Base-by-base conservation (phyloP, 2,888 invertebrate genomes). In the Parnassius smintheus region DNA sequence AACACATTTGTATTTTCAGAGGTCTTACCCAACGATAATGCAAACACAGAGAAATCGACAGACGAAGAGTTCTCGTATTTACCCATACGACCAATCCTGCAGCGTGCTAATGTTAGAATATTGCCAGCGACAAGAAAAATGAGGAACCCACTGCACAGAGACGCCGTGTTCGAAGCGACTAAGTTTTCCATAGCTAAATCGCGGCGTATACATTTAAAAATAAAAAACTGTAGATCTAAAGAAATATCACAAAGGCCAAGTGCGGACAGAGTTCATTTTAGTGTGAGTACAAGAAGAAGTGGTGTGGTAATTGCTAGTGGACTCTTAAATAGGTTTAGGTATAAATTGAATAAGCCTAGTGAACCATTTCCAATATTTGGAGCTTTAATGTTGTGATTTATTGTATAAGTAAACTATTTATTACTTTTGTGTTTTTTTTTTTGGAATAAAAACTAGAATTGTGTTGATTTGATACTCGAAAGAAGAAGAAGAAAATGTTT, bases 291-390 rank as follows among this genome's bases (percentile, higher is more conserved):
- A 4, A 66, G 65, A 46, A 69, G 64, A 60, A 68, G 59, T 1
- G 77, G 77, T 9, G 83, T 83, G 0, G 74, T 85, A 0, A 75
- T 86, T 0, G 91, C 89, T 0, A 83, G 83, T 58, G 91, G 91
- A 42, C 67, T 85, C 2, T 74, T 92, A 52, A 80, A 86, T 73
- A 85, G 91, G 65, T 92, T 92, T 82, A 89, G 78, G 74, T 91
- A 85, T 76, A 89, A 77, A 74, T 65, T 86, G 65, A 84, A 78
- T 54, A 81, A 82, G 66, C 66, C 73, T 60, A 78, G 69, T 67
- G 77, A 81, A 59, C 68, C 76, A 50, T 83, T 85, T 80, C 89
- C 91, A 75, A 81, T 86, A 77, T 87, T 83, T 76, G 88, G 86
- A 75, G 81, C 85, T 69, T 75, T 89, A 71, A 77, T 79, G 67